phyloP scores from a whole-genome alignment of 2,888 invertebrate species.

The Nezara viridula region DNA sequence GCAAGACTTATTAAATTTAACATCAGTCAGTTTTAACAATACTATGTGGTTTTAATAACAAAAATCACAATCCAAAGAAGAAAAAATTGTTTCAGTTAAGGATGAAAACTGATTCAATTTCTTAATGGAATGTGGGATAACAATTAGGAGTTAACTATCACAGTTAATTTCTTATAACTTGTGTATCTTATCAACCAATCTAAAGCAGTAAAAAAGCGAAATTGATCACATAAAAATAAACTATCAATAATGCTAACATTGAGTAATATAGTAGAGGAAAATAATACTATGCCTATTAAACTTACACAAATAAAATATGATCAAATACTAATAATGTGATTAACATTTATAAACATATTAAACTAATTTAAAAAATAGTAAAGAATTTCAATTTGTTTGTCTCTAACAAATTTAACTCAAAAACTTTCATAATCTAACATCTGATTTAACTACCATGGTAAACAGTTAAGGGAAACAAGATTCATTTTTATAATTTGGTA shows the following conservation, averaged over 20 bases:
- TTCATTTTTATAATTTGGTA: background rate
- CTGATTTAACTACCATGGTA: background rate
- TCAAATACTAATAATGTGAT: background rate
- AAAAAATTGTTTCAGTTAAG: background rate
- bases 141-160: conserved; percentile 26
- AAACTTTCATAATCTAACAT: background rate
- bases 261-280: background rate
- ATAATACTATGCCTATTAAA: background rate
- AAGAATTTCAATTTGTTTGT: background rate
- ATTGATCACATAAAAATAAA: conserved; percentile 25
- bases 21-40: conserved; percentile 40
- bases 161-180: conserved; percentile 15
- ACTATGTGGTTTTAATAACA: conserved; percentile 31
- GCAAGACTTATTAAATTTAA: conserved; percentile 47
- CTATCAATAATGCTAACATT: conserved; percentile 13
- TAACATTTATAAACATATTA: conserved; percentile 20
- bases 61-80: background rate
- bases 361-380: background rate
- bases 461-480: background rate
- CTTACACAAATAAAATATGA: background rate
- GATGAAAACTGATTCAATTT: background rate
- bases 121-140: background rate
- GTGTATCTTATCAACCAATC: background rate
- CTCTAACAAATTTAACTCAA: background rate
- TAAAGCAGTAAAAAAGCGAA: background rate